phyloP scores from a whole-genome alignment of 2,888 invertebrate genomes.

The Papilio protenor region DNA sequence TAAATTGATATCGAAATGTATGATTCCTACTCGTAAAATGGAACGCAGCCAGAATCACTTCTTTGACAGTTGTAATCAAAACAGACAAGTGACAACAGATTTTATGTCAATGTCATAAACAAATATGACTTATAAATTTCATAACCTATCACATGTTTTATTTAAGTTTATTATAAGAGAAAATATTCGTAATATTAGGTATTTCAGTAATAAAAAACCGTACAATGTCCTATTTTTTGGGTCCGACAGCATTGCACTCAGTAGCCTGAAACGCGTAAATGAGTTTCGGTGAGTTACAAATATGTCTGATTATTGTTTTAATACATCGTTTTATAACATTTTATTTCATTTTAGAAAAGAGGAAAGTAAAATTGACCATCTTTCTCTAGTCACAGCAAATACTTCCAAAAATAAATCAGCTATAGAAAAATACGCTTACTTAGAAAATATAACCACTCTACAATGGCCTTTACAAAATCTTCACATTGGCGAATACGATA shows the following conservation, averaged over 20 bases:
- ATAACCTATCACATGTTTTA: constrained; percentile 63
- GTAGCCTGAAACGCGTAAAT: constrained; percentile 88
- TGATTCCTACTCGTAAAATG: neutral
- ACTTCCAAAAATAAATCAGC: constrained; percentile 84
- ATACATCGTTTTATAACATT: constrained; percentile 45
- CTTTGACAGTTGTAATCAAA: constrained; percentile 42
- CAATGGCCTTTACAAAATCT: constrained; percentile 86
- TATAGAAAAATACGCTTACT: constrained; percentile 87
- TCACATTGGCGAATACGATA: constrained; percentile 85
- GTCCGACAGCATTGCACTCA: constrained; percentile 91
- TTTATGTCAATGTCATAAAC: constrained; percentile 30
- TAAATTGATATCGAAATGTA: neutral
- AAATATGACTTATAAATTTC: constrained; percentile 55
- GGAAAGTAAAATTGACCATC: constrained; percentile 75
- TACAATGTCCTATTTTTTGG: constrained; percentile 90
- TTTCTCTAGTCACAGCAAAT: constrained; percentile 90
- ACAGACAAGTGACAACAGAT: neutral
- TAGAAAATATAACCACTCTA: constrained; percentile 84
- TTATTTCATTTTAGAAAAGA: constrained; percentile 77
- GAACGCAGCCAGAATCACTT: neutral
- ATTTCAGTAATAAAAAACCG: constrained; percentile 54
- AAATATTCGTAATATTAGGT: constrained; percentile 53
- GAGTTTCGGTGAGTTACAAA: constrained; percentile 85
- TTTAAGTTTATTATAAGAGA: constrained; percentile 56
- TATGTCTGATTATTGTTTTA: constrained; percentile 5